phyloP scores from a whole-genome alignment of 1,140 invertebrate genomes.

The Aphelinus atriplicis region DNA sequence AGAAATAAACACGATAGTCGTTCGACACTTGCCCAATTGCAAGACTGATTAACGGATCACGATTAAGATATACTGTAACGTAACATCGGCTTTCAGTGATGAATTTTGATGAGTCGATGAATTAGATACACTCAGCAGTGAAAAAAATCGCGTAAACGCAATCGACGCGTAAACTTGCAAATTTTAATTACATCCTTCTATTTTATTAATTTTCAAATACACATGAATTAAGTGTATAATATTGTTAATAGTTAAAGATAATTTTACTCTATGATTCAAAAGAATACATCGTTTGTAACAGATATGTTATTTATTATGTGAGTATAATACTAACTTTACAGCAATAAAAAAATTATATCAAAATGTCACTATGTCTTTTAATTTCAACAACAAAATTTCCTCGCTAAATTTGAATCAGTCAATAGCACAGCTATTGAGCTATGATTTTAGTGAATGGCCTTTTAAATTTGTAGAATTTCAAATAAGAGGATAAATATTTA shows the following conservation, averaged over 20 bases:
- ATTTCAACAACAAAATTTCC: no score
- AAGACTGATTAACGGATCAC: constrained; percentile 41
- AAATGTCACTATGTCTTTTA: neutral
- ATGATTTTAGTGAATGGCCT: no score
- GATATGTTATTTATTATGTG: constrained; percentile 41
- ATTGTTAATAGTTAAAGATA: constrained; percentile 40
- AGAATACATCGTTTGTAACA: constrained; percentile 38
- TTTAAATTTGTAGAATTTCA: no score
- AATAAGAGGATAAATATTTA: no score
- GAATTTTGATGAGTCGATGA: neutral
- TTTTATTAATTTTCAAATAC: constrained; percentile 32
- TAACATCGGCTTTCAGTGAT: constrained; percentile 9
- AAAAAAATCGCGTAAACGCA: constrained; percentile 19
- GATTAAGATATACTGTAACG: constrained; percentile 17
- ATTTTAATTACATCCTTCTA: constrained; percentile 16
- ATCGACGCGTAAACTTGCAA: constrained; percentile 20
- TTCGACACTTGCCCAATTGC: constrained; percentile 32
- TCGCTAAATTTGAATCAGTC: no score
- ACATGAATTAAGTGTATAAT: constrained; percentile 34
- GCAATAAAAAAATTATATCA: constrained; percentile 43
- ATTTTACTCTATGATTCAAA: constrained; percentile 35
- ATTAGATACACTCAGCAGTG: neutral
- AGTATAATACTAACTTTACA: constrained; percentile 43
- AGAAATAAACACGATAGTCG: neutral
- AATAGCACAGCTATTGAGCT: no score